Evolutionary conservation across 1,140 invertebrate genomes (phyloP), one percentile per base, ranked within the genome.

Genomic region (Trissolcus basalis): DNA sequence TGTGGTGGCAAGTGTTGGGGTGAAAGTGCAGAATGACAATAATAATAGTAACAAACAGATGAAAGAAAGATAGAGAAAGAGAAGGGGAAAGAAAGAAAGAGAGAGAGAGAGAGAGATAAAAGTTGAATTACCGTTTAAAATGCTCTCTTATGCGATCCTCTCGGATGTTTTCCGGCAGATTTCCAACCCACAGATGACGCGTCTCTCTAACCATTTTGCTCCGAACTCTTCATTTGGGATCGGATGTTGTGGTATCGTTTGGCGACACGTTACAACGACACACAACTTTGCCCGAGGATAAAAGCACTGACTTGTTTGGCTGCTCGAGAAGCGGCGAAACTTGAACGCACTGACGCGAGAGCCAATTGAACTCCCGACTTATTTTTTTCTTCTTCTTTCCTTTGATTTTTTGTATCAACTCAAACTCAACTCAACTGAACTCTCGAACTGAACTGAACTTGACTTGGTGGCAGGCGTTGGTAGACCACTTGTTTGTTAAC

Each of bases 121-220:
- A 39, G n/a, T n/a, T n/a, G n/a, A 54, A 90, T 91, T 93, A 98
- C 97, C 96, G 93, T 95, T 97, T 97, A 91, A 98, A 97, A 91
- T 97, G 95, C 90, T 97, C 96, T 91, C 94, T 92, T 91, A 97
- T 96, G 89, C 94, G 92, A 89, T 97, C 96, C 91, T 97, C 96
- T 86, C 94, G 93, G 91, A 97, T 96, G 92, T 97, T 97, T 93
- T 98, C 96, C 93, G 97, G 96, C 93, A 98, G 95, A 95, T 98
- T 98, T 94, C 97, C 97, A 93, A 99, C 96, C 96, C 96, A 97
- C 92, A 98, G 94, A 92, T 99, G 97, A 93, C 97, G 96, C 93
- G 97, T 98, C 95, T 98, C 96, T 95, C 97, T 97, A 94, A 98
- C 97, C 97, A 98, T 98, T 93, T 95, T 96, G 94, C 90, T 90